phyloP scores from a whole-genome alignment of 2,113 vertebrate species.

The Sorex araneus region DNA sequence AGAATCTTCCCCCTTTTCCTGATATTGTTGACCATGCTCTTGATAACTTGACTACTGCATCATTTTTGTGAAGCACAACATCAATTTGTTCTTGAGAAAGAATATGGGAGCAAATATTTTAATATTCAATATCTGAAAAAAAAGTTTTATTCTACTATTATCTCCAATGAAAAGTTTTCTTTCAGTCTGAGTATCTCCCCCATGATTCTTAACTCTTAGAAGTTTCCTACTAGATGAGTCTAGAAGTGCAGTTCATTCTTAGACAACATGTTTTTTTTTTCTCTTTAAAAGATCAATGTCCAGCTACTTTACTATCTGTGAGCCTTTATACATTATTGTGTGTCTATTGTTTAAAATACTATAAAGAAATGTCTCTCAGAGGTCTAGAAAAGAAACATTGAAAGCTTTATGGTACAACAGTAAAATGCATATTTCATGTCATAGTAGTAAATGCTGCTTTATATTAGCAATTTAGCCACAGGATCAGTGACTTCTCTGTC shows the following conservation, averaged over 20 bases:
- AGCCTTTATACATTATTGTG: slow-evolving; percentile 71
- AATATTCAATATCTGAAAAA: no score
- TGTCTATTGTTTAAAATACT: slow-evolving; percentile 65
- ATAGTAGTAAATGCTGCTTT: slow-evolving; percentile 78
- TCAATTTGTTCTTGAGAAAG: no score
- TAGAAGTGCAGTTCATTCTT: slow-evolving; percentile 25
- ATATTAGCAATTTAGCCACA: slow-evolving; percentile 81
- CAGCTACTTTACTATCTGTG: slow-evolving; percentile 62
- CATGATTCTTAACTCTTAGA: background rate
- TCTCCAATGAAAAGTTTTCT: no score
- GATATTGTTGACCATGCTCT: no score
- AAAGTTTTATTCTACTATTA: no score
- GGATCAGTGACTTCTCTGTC: slow-evolving; percentile 84
- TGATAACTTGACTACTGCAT: no score
- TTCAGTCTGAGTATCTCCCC: no score
- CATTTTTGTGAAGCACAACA: no score
- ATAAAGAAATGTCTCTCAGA: slow-evolving; percentile 37
- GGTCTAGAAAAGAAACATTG: slow-evolving; percentile 62
- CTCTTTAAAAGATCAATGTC: slow-evolving; percentile 62
- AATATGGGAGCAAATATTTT: no score
- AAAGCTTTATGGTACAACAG: slow-evolving; percentile 69
- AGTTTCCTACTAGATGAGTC: background rate
- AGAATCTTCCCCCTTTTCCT: no score
- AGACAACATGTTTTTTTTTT: slow-evolving; percentile 42
- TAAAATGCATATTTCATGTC: slow-evolving; percentile 83